Conservation (phyloP, 2,797 vertebrate species). For the Podargus strigoides region DNA sequence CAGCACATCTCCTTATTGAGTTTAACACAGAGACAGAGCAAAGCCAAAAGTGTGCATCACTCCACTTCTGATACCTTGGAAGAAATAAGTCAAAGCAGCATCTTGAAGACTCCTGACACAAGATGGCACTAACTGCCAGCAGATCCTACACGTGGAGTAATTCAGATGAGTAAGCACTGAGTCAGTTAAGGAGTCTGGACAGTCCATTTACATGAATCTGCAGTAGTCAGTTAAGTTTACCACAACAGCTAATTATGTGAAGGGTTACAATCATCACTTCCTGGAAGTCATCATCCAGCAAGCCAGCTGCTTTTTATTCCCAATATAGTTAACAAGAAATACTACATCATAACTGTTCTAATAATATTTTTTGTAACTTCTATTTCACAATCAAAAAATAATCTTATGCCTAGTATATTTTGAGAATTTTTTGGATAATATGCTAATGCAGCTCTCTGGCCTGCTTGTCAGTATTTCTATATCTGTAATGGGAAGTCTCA, state of each 20-base stretch:
- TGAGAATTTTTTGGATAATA: neutral
- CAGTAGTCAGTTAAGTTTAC: neutral
- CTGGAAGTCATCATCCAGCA: constrained; percentile 33
- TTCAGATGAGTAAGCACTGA: constrained; percentile 32
- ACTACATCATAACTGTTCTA: neutral
- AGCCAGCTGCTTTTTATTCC: constrained; percentile 21
- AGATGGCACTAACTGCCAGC: neutral
- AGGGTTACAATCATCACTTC: constrained; percentile 45
- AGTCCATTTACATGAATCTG: constrained; percentile 11
- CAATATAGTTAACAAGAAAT: constrained; percentile 25
- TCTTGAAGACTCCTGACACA: neutral
- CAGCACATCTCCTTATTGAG: neutral
- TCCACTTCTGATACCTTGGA: neutral
- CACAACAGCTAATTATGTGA: constrained; percentile 37
- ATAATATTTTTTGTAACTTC: neutral
- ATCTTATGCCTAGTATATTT: neutral
- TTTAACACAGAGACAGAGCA: neutral
- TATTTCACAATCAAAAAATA: neutral
- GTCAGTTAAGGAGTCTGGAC: constrained; percentile 8
- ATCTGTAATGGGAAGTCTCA: neutral
- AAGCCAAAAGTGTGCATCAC: neutral
- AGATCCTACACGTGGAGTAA: neutral
- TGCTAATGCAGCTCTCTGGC: neutral
- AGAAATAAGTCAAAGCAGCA: neutral
- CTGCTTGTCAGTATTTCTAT: neutral